phyloP scores from a whole-genome alignment of 2,113 vertebrate species.

The Nycticorax nycticorax region DNA sequence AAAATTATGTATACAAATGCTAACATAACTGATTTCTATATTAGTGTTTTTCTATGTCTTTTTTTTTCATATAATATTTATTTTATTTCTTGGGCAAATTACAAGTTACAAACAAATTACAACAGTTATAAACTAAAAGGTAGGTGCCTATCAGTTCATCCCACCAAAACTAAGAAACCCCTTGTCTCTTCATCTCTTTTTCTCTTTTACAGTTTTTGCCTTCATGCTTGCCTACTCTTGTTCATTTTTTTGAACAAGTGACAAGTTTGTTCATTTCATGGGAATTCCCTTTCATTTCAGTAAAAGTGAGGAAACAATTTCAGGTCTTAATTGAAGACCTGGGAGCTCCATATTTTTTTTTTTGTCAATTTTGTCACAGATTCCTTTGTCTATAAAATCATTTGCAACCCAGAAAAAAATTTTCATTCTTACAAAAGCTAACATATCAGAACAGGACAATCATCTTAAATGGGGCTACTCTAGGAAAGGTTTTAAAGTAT shows the following conservation, averaged over 20 bases:
- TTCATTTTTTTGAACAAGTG: conserved; percentile 45
- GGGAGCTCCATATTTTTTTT: conserved; percentile 22
- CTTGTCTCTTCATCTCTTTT: background rate
- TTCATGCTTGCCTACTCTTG: background rate
- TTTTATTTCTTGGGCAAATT: background rate
- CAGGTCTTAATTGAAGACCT: conserved; percentile 50
- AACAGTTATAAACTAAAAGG: background rate
- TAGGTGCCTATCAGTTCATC: background rate
- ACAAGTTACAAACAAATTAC: background rate
- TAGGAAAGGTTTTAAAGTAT: conserved; percentile 52
- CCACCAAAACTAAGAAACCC: background rate
- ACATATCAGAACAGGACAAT: conserved; percentile 38
- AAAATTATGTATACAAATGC: background rate
- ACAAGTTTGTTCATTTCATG: conserved; percentile 56
- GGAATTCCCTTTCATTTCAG: conserved; percentile 30
- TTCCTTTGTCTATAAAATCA: conserved; percentile 51
- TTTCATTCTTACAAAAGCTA: background rate
- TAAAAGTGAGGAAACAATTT: conserved; percentile 44
- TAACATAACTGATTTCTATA: background rate
- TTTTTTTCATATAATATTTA: background rate
- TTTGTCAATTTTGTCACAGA: conserved; percentile 56
- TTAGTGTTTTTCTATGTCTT: background rate
- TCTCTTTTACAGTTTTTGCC: conserved; percentile 7
- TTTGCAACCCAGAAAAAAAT: conserved; percentile 44
- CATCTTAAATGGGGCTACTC: conserved; percentile 19